Percentiles rank a stretch among this genome's conserved stretches.
These are phyloP conservation scores for Dicycla oo DNA, from an alignment of 2,888 invertebrate species.

Conservation along the genomic window DNA sequence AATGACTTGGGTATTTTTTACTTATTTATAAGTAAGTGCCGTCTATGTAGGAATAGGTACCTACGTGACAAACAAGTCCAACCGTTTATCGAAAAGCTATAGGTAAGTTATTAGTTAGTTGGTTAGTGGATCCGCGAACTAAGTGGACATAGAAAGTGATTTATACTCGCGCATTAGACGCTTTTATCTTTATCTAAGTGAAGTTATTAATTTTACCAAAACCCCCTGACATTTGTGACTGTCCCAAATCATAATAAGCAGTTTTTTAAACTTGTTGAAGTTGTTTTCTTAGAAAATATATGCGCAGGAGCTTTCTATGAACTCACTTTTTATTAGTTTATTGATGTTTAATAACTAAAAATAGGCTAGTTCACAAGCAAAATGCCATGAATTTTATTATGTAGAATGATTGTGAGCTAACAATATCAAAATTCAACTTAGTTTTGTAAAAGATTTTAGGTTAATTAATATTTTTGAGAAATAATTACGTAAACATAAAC, in stretches of 20 bases:
- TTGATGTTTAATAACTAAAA: no score
- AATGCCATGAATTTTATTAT: no score
- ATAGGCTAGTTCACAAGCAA: no score
- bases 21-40: not conserved
- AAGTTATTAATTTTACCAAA: conserved; percentile 53
- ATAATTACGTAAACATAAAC: no score
- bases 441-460: no score
- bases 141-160: conserved; percentile 61
- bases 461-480: no score
- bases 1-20: no score
- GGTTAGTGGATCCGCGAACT: conserved; percentile 7
- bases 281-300: conserved; percentile 23
- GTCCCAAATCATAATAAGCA: not conserved
- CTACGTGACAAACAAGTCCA: not conserved
- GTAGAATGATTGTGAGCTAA: no score
- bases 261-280: conserved; percentile 33
- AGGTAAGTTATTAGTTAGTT: conserved; percentile 7
- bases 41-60: not conserved
- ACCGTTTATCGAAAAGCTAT: conserved; percentile 6
- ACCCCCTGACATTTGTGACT: conserved; percentile 20
- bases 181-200: conserved; percentile 53
- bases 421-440: no score
- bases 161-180: conserved; percentile 50
- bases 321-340: not conserved
- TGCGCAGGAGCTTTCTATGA: not conserved